Evolutionary conservation across 2,113 vertebrate genomes (phyloP).

Genomic region (Kobus ellipsiprymnus): DNA sequence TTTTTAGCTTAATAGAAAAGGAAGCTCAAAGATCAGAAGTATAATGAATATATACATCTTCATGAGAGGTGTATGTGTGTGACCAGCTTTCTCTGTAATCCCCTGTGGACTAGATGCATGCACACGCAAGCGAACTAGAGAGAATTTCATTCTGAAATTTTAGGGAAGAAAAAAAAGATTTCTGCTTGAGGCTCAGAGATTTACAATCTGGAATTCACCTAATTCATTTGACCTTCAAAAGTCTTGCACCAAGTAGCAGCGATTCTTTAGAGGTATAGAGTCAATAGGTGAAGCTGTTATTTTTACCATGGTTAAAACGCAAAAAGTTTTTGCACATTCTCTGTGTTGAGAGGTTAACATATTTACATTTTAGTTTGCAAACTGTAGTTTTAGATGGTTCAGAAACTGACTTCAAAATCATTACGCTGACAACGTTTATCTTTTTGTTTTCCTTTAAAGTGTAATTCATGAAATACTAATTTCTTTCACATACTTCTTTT

Average conservation of each 20-base stretch:
- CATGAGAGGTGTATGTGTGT: constrained; percentile 27
- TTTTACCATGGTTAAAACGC: background rate
- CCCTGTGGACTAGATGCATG: background rate
- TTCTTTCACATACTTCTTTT: background rate
- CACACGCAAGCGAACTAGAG: constrained; percentile 53
- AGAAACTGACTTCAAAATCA: background rate
- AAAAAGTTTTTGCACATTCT: background rate
- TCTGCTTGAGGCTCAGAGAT: constrained; percentile 84
- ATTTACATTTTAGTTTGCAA: background rate
- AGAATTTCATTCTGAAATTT: constrained; percentile 56
- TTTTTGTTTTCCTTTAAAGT: background rate
- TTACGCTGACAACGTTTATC: background rate
- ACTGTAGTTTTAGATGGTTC: background rate
- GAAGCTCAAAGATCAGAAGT: constrained; percentile 71
- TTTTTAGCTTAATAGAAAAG: constrained; percentile 76
- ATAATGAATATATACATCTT: constrained; percentile 72
- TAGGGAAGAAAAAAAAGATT: constrained; percentile 53
- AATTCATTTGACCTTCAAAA: constrained; percentile 73
- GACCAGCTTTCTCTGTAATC: background rate
- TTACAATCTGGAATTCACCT: constrained; percentile 58
- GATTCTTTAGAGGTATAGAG: constrained; percentile 75
- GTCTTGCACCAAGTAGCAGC: constrained; percentile 81
- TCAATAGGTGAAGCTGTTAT: constrained; percentile 55
- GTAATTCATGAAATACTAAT: background rate
- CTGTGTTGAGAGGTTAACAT: background rate